These are phyloP conservation scores for Sceliomorpha sp. DNA, from an alignment of 2,888 invertebrate species.

Conservation along the genomic window DNA sequence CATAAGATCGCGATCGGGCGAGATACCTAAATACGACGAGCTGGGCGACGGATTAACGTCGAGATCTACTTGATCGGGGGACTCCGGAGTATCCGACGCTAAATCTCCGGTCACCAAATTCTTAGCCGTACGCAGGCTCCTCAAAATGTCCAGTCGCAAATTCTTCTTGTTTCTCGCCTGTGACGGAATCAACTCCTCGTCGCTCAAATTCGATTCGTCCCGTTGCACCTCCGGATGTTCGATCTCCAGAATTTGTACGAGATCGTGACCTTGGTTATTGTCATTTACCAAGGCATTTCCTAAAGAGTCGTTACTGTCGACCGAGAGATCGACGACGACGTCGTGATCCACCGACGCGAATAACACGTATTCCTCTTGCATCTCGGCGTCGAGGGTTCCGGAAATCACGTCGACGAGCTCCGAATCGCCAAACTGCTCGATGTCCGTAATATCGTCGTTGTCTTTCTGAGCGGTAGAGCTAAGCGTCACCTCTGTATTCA, in stretches of 20 bases:
- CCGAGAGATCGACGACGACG: conserved; percentile 83
- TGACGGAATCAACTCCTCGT: conserved; percentile 69
- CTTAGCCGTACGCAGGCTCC: conserved; percentile 77
- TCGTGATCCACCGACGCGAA: conserved; percentile 82
- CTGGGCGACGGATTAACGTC: conserved; percentile 80
- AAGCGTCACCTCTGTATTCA: conserved; percentile 83
- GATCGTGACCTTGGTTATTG: conserved; percentile 71
- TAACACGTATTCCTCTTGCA: conserved; percentile 84
- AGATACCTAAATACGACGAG: conserved; percentile 73
- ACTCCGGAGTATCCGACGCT: conserved; percentile 81
- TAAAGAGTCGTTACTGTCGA: conserved; percentile 82
- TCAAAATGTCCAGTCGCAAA: conserved; percentile 73
- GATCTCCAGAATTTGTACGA: conserved; percentile 78
- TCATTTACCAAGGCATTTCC: conserved; percentile 78
- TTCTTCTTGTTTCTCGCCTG: conserved; percentile 71
- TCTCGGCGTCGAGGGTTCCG: conserved; percentile 83
- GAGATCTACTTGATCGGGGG: conserved; percentile 81
- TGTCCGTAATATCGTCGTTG: conserved; percentile 83
- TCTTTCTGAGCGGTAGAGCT: conserved; percentile 83
- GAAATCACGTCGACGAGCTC: conserved; percentile 84
- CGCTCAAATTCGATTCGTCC: conserved; percentile 68
- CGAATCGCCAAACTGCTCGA: conserved; percentile 82
- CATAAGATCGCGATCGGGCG: conserved; percentile 80
- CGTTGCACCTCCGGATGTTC: conserved; percentile 66
- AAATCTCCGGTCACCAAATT: conserved; percentile 77